These are phyloP conservation scores for Tenthredo livida DNA, from an alignment of 2,888 invertebrate genomes.

Conservation along the genomic window DNA sequence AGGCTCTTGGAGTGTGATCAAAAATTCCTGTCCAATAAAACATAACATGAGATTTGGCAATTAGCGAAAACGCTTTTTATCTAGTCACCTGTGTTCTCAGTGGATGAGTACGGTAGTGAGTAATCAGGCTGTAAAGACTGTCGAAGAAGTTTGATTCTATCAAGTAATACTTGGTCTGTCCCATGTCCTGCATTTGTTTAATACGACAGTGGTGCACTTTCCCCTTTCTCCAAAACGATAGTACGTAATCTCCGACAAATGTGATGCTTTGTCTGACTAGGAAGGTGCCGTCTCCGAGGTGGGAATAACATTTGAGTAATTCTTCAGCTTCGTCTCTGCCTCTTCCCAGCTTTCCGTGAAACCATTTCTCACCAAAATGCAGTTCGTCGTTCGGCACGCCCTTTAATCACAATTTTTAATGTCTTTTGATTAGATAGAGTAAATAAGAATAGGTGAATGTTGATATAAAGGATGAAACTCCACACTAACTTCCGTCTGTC, in stretches of 20 bases:
- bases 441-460: not conserved
- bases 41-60: constrained; percentile 21
- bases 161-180: constrained; percentile 93
- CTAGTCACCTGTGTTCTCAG: constrained; percentile 87
- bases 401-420: constrained; percentile 63
- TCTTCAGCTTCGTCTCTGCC: constrained; percentile 84
- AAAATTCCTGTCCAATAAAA: constrained; percentile 84
- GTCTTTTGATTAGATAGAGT: not conserved
- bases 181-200: constrained; percentile 92
- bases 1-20: constrained; percentile 92
- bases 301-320: constrained; percentile 86
- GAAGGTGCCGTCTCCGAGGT: constrained; percentile 95
- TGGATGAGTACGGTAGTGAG: constrained; percentile 92
- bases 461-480: not conserved
- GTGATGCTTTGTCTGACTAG: constrained; percentile 96
- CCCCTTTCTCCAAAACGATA: constrained; percentile 95
- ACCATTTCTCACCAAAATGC: constrained; percentile 96
- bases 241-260: constrained; percentile 96
- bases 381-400: constrained; percentile 91
- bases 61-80: not conserved
- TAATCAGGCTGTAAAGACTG: constrained; percentile 94
- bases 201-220: constrained; percentile 96
- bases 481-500: constrained; percentile 52
- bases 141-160: constrained; percentile 94
- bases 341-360: constrained; percentile 91